Base-by-base conservation (phyloP, 2,888 invertebrate genomes). In the Lasioglossum leucozonium region DNA sequence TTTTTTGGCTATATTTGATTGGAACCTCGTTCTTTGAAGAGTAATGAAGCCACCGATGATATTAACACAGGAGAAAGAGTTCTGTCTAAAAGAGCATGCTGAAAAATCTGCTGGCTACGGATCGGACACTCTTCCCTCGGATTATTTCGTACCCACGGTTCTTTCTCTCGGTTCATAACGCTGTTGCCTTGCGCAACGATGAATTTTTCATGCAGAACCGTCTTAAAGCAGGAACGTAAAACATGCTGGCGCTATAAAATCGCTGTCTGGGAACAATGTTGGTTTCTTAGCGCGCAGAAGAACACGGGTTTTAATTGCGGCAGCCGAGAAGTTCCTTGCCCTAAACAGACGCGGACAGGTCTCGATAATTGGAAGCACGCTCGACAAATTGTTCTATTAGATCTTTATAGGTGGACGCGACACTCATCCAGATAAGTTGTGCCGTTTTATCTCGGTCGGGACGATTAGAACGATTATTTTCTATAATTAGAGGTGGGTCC, bases 321-420 rank as follows among this genome's bases (percentile, higher is more conserved):
- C 0, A 44, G 72, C 26, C 44, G 72, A 44, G 42, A 16, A 72
- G 44, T 77, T 77, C 77, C 72, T 69, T 67, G 30, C 37, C 51
- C n/a, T 72, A 62, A 37, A 72, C 47, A 44, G 42, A 58, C 44
- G 55, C n/a, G 71, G 30, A 75, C 74, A 72, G 51, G 73, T 78
- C 72, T 47, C 18, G 71, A 55, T 73, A 71, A 86, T 84, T 78
- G 78, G 47, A 62, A 78, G 44, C 44, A 44, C 6, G 47, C 51
- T 77, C 42, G 77, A 81, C 78, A 65, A 81, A 83, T 83, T 42
- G 74, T 65, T 78, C 42, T 47, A 42, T 72, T 79, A 42, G 77
- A 81, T 84, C 73, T 77, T 83, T 80, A 67, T 67, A 51, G 47
- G 26, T n/a, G 62, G 34, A 40, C 69, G 65, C 71, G 58, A 75